These are phyloP conservation scores for Eilema griseolum DNA, from an alignment of 2,888 invertebrate species.

Conservation along the genomic window DNA sequence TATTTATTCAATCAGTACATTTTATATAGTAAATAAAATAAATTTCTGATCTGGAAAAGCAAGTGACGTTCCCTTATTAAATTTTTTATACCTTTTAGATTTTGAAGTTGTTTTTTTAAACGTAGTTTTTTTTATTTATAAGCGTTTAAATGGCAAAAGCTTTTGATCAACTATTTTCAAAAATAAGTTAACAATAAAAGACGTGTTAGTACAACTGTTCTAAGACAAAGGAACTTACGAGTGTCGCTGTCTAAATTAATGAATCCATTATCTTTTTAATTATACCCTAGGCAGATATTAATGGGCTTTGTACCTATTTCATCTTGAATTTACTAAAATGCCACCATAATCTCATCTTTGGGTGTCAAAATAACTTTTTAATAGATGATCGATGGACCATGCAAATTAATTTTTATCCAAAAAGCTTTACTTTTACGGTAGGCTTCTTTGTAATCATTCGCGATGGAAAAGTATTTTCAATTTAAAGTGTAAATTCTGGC, in stretches of 20 bases:
- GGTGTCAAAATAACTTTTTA: slow-evolving; percentile 59
- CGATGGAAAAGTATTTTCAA: background rate
- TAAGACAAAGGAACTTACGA: slow-evolving; percentile 37
- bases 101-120: no score
- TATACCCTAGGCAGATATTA: slow-evolving; percentile 41
- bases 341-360: slow-evolving; percentile 56
- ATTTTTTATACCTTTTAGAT: no score
- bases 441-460: slow-evolving; percentile 42
- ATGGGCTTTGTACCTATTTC: slow-evolving; percentile 43
- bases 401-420: slow-evolving; percentile 55
- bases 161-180: slow-evolving; percentile 39
- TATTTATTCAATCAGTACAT: no score
- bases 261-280: slow-evolving; percentile 42
- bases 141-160: slow-evolving; percentile 18
- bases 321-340: slow-evolving; percentile 45
- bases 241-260: slow-evolving; percentile 39
- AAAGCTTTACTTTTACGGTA: slow-evolving; percentile 47
- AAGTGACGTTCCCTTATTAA: no score
- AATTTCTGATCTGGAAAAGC: no score
- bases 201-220: slow-evolving; percentile 38
- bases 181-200: slow-evolving; percentile 36
- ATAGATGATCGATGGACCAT: slow-evolving; percentile 64
- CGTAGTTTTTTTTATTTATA: no score
- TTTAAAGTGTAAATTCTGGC: background rate
- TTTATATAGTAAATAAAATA: no score